Evolutionary conservation across 2,797 vertebrate genomes (phyloP).

Genomic region (Mus caroli): DNA sequence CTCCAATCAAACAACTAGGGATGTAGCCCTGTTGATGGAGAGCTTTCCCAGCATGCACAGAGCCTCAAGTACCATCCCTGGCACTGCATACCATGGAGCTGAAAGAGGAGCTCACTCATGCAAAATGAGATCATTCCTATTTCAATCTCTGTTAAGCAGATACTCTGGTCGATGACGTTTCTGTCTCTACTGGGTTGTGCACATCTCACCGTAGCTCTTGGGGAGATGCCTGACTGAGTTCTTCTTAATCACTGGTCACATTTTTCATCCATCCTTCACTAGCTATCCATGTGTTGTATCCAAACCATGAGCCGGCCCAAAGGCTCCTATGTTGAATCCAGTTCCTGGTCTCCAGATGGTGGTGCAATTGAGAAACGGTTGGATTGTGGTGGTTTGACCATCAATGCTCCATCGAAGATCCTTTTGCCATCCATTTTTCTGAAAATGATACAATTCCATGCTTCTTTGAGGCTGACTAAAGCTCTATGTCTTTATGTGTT

Average conservation of each 20-base stretch:
- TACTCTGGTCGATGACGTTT: too few species aligned
- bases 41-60: background rate
- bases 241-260: background rate
- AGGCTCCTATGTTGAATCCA: background rate
- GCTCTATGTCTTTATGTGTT: too few species aligned
- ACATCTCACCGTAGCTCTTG: background rate
- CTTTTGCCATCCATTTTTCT: background rate
- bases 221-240: background rate
- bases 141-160: background rate
- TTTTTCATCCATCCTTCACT: background rate
- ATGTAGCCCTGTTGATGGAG: too few species aligned
- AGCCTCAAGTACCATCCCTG: background rate
- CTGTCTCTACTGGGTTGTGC: background rate
- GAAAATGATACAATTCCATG: background rate
- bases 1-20: background rate
- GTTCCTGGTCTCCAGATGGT: background rate
- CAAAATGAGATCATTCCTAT: background rate
- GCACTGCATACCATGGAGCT: background rate
- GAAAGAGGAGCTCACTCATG: too few species aligned
- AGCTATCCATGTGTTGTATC: background rate
- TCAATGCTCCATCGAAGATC: background rate
- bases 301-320: background rate
- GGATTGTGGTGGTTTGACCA: too few species aligned
- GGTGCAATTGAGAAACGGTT: background rate
- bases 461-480: background rate